These are phyloP conservation scores for Vespertilio murinus DNA, from an alignment of 2,797 vertebrate genomes.

Conservation along the genomic window DNA sequence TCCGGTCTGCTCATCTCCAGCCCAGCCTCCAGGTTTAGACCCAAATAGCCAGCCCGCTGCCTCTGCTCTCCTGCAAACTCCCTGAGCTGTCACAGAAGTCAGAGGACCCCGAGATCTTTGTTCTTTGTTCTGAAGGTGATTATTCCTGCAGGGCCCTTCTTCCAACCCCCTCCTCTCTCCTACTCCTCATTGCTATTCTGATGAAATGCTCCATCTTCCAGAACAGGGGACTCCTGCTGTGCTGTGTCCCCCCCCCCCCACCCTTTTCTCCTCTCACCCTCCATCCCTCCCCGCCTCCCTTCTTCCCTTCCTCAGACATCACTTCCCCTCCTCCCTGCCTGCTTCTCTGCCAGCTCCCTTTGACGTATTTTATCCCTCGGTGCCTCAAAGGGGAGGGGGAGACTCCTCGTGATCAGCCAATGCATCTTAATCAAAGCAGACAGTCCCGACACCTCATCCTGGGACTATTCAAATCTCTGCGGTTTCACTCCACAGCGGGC, in stretches of 20 bases:
- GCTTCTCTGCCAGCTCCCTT: neutral
- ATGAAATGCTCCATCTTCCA: neutral
- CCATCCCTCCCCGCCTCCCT: neutral
- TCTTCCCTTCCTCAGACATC: neutral
- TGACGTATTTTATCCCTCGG: neutral
- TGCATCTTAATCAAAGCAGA: neutral
- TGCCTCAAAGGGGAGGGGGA: neutral
- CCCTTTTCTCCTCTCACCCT: too few species aligned
- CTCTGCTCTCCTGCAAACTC: neutral
- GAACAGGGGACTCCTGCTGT: neutral
- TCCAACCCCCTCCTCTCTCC: neutral
- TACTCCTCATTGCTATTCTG: neutral
- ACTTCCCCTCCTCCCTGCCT: neutral
- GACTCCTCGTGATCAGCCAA: neutral
- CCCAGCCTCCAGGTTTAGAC: neutral
- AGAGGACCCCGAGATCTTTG: neutral
- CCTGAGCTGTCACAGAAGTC: neutral
- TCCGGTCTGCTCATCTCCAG: neutral
- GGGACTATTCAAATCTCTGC: neutral
- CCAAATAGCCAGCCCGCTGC: neutral
- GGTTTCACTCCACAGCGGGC: neutral
- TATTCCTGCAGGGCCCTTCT: neutral
- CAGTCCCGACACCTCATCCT: neutral
- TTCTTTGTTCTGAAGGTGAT: conserved; percentile 26
- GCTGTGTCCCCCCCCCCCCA: neutral